Percentiles rank a stretch among this genome's conserved stretches.
Conservation (phyloP, 2,113 vertebrate species). For the Mesembrinibis cayennensis region DNA sequence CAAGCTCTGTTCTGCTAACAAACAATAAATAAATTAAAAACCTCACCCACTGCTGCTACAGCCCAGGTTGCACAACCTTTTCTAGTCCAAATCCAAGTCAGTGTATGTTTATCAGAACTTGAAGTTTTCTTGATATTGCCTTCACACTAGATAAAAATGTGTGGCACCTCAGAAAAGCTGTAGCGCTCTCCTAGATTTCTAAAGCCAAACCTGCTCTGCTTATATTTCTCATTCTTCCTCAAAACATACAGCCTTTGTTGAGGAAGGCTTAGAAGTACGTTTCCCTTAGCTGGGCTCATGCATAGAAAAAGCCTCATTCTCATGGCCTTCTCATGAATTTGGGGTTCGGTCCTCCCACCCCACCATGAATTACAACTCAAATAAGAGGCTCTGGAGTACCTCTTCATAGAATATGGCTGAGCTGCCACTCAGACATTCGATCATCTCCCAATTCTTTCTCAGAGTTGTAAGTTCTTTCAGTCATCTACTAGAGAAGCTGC, state of each 20-base stretch:
- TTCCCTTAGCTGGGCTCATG: neutral
- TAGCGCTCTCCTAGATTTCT: neutral
- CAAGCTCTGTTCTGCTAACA: neutral
- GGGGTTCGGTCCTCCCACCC: neutral
- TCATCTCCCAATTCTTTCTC: neutral
- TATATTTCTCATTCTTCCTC: neutral
- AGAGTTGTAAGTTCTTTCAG: neutral
- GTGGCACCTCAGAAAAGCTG: neutral
- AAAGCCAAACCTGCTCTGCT: neutral
- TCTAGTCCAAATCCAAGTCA: neutral
- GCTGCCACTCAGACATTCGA: neutral
- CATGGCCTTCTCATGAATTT: neutral
- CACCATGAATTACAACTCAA: neutral
- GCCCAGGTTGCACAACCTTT: neutral
- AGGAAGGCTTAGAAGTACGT: neutral
- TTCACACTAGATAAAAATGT: rapidly evolving
- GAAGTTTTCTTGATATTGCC: neutral
- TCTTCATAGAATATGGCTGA: neutral
- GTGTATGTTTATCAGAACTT: neutral
- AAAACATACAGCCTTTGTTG: neutral
- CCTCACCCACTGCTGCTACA: neutral
- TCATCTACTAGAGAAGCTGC: neutral
- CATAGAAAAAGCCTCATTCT: neutral
- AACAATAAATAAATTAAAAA: neutral
- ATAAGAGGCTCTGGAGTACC: neutral